Evolutionary conservation across 1,140 invertebrate genomes (phyloP), one percentile per base, ranked within the genome.

Genomic region (Hesperophylax magnus): DNA sequence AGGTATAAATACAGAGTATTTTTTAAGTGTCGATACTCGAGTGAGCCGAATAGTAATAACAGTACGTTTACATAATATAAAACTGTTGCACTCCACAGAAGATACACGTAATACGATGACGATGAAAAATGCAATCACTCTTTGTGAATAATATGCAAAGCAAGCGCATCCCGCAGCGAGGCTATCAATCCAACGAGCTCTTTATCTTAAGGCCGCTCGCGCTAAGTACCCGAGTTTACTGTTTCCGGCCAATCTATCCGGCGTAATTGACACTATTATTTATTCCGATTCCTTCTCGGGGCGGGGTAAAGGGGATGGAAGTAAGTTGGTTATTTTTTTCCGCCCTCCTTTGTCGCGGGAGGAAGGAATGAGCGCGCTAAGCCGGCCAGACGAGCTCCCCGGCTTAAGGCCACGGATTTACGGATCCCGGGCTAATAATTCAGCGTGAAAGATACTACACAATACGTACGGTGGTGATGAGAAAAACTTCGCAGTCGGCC

Each of bases 231-330:
- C 69, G 17, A 47, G 22, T 24, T 60, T 58, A n/a, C 24, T 60
- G 72, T 58, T 27, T 39, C 75, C 63, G 52, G 27, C 58, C 80
- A 78, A 81, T 81, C 80, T 31, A 65, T 76, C 53, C 81, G 67
- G 27, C 79, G 78, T 82, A 82, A 82, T 82, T 82, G 81, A 80
- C 81, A 82, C 81, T 77, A 82, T 82, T 82, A 82, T 82, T 82
- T 82, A 80, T 82, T 80, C 67, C 67, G 77, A 67, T 78, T 76
- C 56, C 54, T 34, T 7, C 8, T 6, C 17, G 18, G 15, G 47
- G 39, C 14, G 11, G 63, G 18, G 61, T 47, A 47, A 47, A 47
- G 11, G 39, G 72, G 72, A 15, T 52, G 69, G 17, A 52, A 39
- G 58, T 60, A 31, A 31, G 6, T 27, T 52, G 31, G 27, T 47